phyloP scores from a whole-genome alignment of 2,888 invertebrate species.

The Dioctria rufipes region DNA sequence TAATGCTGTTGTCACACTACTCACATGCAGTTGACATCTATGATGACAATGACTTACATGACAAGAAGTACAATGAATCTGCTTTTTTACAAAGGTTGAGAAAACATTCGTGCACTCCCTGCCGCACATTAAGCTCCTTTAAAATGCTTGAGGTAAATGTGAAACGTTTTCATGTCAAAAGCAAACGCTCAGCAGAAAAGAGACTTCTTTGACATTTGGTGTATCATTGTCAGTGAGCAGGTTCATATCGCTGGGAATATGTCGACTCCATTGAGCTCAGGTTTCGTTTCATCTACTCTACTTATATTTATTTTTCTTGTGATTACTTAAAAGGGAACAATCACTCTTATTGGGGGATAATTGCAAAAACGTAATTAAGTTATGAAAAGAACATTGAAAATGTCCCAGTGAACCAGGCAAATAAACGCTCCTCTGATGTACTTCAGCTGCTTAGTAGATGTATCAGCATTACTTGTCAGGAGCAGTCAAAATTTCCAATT shows the following conservation, averaged over 20 bases:
- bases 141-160: conserved; percentile 52
- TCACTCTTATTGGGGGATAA: no score
- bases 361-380: no score
- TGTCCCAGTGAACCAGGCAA: no score
- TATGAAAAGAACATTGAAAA: no score
- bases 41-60: conserved; percentile 47
- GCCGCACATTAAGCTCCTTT: conserved; percentile 47
- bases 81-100: conserved; percentile 41
- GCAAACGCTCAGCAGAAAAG: conserved; percentile 41
- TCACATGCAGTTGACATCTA: conserved; percentile 50
- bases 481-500: conserved; percentile 18
- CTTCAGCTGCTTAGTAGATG: neutral
- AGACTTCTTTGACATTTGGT: conserved; percentile 32
- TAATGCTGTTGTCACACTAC: conserved; percentile 29
- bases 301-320: neutral
- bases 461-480: neutral
- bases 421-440: no score
- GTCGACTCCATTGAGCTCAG: conserved; percentile 25
- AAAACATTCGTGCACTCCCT: conserved; percentile 43
- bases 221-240: conserved; percentile 43
- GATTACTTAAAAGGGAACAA: conserved; percentile 13
- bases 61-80: conserved; percentile 43
- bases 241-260: conserved; percentile 41
- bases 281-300: neutral
- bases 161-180: conserved; percentile 54